Percentiles rank a stretch among this genome's conserved stretches.
Evolutionary conservation across 2,113 vertebrate species (phyloP).

Genomic region (Peromyscus californicus): DNA sequence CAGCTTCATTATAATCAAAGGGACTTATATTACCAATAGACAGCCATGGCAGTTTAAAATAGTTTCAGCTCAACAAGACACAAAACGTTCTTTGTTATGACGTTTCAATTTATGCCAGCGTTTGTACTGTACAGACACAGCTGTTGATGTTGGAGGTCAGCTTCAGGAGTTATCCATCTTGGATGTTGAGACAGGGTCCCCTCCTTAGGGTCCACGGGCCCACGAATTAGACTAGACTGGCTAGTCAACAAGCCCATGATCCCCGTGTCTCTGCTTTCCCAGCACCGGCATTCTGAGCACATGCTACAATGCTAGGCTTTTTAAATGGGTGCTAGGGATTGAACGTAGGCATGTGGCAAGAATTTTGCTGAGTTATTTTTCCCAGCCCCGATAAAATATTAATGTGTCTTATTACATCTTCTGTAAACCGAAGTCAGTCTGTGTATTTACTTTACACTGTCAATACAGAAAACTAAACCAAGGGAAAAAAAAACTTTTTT

Average conservation of each 20-base stretch:
- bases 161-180: too few species aligned
- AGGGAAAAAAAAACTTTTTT: background rate
- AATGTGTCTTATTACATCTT: background rate
- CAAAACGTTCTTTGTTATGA: background rate
- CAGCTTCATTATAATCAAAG: background rate
- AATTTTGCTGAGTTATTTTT: background rate
- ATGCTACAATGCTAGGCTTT: background rate
- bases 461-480: background rate
- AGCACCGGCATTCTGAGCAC: background rate
- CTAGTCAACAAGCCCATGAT: too few species aligned
- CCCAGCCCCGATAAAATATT: background rate
- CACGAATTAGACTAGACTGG: background rate
- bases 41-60: background rate
- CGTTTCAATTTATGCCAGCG: background rate
- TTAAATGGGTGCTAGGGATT: background rate
- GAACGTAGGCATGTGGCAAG: background rate
- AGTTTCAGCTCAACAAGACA: background rate
- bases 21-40: background rate
- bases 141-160: background rate
- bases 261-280: background rate
- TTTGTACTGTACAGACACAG: too few species aligned
- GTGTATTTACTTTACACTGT: conserved; percentile 19
- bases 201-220: too few species aligned
- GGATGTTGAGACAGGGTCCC: too few species aligned
- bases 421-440: background rate